phyloP scores from a whole-genome alignment of 2,113 vertebrate species.

The Nansenia antarctica region DNA sequence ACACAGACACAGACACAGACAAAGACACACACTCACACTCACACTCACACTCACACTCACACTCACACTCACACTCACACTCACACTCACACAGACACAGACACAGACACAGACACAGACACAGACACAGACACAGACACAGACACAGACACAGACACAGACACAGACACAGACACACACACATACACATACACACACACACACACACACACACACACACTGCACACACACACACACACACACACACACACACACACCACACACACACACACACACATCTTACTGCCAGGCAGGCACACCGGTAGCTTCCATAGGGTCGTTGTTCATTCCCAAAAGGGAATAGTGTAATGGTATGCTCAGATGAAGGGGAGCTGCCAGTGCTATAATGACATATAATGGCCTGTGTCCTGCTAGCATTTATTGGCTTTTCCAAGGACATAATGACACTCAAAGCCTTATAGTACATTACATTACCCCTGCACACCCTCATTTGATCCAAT shows the following conservation, averaged over 20 bases:
- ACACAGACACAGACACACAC: background rate
- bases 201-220: constrained; percentile 10
- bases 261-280: too few relatives aligned
- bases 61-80: background rate
- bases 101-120: background rate
- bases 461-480: constrained; percentile 65
- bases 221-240: too few relatives aligned
- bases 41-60: constrained; percentile 1
- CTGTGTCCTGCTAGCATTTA: constrained; percentile 67
- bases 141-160: background rate
- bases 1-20: too few relatives aligned
- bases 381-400: constrained; percentile 62
- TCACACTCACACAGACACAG: background rate
- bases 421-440: constrained; percentile 74
- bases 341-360: constrained; percentile 46
- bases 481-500: constrained; percentile 57
- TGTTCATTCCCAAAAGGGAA: background rate
- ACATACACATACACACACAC: constrained; percentile 12
- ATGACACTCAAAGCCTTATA: constrained; percentile 69
- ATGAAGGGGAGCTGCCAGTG: constrained; percentile 39
- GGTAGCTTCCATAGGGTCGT: background rate
- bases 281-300: background rate
- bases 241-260: too few relatives aligned
- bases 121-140: background rate
- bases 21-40: background rate